A percentile compares a stretch with the other conserved stretches of the same genome.
Conservation (phyloP, 2,113 vertebrate genomes). For the Telmatochromis sp. region DNA sequence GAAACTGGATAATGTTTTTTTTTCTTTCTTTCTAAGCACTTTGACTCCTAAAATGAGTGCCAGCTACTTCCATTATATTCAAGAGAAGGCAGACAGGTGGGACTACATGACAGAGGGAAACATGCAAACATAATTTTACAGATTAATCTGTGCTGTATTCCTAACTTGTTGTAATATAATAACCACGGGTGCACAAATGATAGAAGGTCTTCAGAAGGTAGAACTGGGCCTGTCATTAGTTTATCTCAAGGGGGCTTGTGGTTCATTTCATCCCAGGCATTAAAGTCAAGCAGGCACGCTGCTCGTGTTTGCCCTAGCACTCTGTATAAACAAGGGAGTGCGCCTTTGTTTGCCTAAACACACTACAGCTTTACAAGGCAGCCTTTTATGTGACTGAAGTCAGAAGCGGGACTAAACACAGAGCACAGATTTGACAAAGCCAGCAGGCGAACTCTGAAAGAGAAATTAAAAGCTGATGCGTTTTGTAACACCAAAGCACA, state of each 20-base stretch:
- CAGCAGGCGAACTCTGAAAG: background rate
- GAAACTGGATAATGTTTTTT: background rate
- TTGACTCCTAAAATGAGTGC: background rate
- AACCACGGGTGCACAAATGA: background rate
- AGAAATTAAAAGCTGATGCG: background rate
- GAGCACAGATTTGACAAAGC: background rate
- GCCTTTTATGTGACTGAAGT: background rate
- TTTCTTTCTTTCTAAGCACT: background rate
- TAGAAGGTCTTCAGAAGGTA: background rate
- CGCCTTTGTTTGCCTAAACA: slow-evolving; percentile 16
- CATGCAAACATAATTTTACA: background rate
- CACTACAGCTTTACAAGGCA: background rate
- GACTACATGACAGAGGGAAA: background rate
- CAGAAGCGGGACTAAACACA: background rate
- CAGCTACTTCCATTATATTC: background rate
- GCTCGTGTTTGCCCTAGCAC: slow-evolving; percentile 21
- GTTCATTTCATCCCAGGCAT: background rate
- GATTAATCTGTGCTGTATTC: background rate
- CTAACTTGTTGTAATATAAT: background rate
- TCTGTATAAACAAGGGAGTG: slow-evolving; percentile 1
- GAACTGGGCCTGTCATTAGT: background rate
- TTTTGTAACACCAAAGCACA: background rate
- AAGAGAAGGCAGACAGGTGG: background rate
- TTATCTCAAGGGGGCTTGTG: background rate
- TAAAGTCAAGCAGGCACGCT: background rate